Base-by-base conservation (phyloP, 1,140 invertebrate species). In the Drosophila ohnishii region DNA sequence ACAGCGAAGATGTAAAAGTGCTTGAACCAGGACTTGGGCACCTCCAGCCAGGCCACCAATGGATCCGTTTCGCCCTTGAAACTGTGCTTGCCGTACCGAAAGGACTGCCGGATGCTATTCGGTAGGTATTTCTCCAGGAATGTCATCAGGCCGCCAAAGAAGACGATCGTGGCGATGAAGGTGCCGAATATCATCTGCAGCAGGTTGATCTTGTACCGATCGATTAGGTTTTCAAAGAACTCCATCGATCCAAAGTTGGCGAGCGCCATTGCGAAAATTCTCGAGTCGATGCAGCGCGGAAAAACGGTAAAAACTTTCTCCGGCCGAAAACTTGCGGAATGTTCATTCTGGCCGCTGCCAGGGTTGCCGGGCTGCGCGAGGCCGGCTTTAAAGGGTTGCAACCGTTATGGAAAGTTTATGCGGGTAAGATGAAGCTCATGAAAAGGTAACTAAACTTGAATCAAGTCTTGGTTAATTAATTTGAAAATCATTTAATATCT, bases 1-100 rank as follows among this genome's bases (percentile, higher is more conserved):
- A 93, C 91, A 16, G 95, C 93, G 80, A 95, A 94, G 6, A 94
- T 60, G 82, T 96, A 97, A 83, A 96, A 96, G 92, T 97, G 96
- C 80, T 91, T 93, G 78, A 96, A 96, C 92, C 94, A 95, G 60
- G 94, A 93, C 91, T 96, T 96, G 0, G 95, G 95, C 48, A 96
- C 92, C 92, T 96, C 94, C 34, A 94, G 74, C 57, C 91, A 81
- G 44, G 91, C 91, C 11, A 95, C 73, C 40, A 94, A 78, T 22
- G 92, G 89, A 37, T 94, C 92, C 13, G 91, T 90, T 55, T 92
- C 78, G 0, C 92, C 92, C 74, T 93, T 93, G 69, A 93, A 93
- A 1, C 93, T 92, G 86, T 94, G 95, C 91, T 95, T 95, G 13
- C 96, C 96, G 85, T 95, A 96, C 19, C 94, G 92, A 87, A 94